phyloP scores from a whole-genome alignment of 2,113 vertebrate species.

The Azemiops feae region DNA sequence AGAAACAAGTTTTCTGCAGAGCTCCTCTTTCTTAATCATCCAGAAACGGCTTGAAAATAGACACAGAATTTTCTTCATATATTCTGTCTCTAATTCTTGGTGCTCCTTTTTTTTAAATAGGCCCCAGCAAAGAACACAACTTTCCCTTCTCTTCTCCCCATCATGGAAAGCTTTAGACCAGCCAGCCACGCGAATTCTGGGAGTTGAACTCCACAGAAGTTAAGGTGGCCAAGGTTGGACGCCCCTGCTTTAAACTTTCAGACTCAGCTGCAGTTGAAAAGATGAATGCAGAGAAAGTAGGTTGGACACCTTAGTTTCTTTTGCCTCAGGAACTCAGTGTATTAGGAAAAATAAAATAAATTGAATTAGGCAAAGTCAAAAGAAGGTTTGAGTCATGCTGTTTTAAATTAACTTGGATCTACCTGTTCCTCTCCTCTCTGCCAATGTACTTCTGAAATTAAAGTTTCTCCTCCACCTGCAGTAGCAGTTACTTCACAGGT shows the following conservation, averaged over 20 bases:
- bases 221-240: too few species aligned
- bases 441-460: background rate
- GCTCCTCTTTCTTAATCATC: background rate
- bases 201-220: too few species aligned
- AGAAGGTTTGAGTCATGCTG: background rate
- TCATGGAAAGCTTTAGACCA: background rate
- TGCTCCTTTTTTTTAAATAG: background rate
- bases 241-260: background rate
- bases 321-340: background rate
- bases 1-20: background rate
- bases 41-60: background rate
- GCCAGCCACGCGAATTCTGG: too few species aligned
- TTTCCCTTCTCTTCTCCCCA: background rate
- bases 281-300: background rate
- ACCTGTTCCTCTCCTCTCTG: background rate
- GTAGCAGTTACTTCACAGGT: background rate
- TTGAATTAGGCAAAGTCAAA: background rate
- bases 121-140: background rate
- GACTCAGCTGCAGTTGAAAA: too few species aligned
- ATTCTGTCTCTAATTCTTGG: too few species aligned
- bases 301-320: too few species aligned
- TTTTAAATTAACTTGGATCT: background rate
- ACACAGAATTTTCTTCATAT: too few species aligned
- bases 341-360: background rate
- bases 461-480: background rate